Conservation (phyloP, 2,888 invertebrate genomes). For the Perizoma affinitatum region DNA sequence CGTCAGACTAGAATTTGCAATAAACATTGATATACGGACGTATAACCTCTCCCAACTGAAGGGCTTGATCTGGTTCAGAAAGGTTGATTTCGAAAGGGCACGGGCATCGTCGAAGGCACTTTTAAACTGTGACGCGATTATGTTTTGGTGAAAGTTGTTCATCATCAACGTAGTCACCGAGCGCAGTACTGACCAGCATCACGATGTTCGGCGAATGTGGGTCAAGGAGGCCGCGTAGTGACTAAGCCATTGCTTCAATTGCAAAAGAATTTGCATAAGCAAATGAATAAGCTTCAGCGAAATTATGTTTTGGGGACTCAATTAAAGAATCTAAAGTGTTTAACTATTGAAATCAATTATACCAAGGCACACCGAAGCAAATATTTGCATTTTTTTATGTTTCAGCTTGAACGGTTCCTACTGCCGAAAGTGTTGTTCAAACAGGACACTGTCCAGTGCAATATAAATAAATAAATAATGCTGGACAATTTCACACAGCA, state of each 20-base stretch:
- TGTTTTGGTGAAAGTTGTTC: slow-evolving; percentile 79
- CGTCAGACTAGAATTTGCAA: slow-evolving; percentile 22
- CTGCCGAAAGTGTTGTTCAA: no score
- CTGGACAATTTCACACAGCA: no score
- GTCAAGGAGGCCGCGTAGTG: slow-evolving; percentile 75
- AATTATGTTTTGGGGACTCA: slow-evolving; percentile 35
- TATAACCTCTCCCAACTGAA: slow-evolving; percentile 4
- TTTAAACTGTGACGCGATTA: slow-evolving; percentile 46
- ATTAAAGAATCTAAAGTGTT: slow-evolving; percentile 25
- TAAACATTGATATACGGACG: slow-evolving; percentile 1
- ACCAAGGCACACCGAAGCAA: not conserved
- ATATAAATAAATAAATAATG: no score
- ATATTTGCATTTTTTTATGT: not conserved
- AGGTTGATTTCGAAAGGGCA: slow-evolving; percentile 45
- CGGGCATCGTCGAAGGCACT: slow-evolving; percentile 26
- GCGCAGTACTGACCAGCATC: slow-evolving; percentile 62
- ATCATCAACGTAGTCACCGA: slow-evolving; percentile 56
- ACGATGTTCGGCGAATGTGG: slow-evolving; percentile 63
- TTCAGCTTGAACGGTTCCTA: not conserved
- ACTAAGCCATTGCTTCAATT: slow-evolving; percentile 63
- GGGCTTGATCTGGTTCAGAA: slow-evolving; percentile 21
- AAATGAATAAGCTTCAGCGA: slow-evolving; percentile 45
- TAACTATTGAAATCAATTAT: slow-evolving; percentile 27
- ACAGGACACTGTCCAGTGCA: no score
- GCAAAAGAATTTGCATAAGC: slow-evolving; percentile 49